Percentiles rank a stretch among this genome's conserved stretches.
Conservation (phyloP, 2,888 invertebrate genomes). For the Eucera pruinosa region DNA sequence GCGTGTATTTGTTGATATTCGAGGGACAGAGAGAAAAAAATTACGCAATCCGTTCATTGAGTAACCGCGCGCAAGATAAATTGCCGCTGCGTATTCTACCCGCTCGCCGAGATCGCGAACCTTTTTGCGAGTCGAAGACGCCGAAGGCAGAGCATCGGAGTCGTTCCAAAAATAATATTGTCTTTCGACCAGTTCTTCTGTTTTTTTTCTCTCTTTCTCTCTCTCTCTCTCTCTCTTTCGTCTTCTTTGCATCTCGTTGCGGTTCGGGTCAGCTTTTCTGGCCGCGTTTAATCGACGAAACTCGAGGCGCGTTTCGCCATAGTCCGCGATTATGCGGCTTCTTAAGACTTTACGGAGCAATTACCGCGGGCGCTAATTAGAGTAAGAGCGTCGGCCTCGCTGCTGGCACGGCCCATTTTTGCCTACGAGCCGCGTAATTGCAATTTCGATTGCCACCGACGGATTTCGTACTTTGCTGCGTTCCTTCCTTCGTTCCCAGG, state of each 20-base stretch:
- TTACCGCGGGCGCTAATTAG: slow-evolving; percentile 64
- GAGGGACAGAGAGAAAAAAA: slow-evolving; percentile 35
- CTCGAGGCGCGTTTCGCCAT: slow-evolving; percentile 40
- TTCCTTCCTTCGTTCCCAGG: not conserved
- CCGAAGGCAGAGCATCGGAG: not conserved
- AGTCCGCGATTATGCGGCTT: slow-evolving; percentile 54
- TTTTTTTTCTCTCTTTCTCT: not conserved
- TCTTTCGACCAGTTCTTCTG: not conserved
- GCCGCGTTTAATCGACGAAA: slow-evolving; percentile 44
- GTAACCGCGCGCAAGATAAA: slow-evolving; percentile 51
- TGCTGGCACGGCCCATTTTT: slow-evolving; percentile 53
- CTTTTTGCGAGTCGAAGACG: not conserved
- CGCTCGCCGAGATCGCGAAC: not conserved
- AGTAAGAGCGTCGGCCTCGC: slow-evolving; percentile 61
- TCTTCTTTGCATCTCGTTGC: not conserved
- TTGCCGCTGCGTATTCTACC: slow-evolving; percentile 9
- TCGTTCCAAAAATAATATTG: not conserved
- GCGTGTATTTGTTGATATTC: slow-evolving; percentile 49
- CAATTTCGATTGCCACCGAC: not conserved
- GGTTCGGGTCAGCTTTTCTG: not conserved
- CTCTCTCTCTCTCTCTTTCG: too few species aligned
- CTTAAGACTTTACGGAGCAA: slow-evolving; percentile 59
- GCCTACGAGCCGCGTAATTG: slow-evolving; percentile 23
- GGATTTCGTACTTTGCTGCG: slow-evolving; percentile 3
- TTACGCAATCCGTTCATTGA: slow-evolving; percentile 54